A percentile compares a stretch with the other conserved stretches of the same genome.
phyloP scores from a whole-genome alignment of 2,797 vertebrate species.

The Sphaeramia orbicularis region DNA sequence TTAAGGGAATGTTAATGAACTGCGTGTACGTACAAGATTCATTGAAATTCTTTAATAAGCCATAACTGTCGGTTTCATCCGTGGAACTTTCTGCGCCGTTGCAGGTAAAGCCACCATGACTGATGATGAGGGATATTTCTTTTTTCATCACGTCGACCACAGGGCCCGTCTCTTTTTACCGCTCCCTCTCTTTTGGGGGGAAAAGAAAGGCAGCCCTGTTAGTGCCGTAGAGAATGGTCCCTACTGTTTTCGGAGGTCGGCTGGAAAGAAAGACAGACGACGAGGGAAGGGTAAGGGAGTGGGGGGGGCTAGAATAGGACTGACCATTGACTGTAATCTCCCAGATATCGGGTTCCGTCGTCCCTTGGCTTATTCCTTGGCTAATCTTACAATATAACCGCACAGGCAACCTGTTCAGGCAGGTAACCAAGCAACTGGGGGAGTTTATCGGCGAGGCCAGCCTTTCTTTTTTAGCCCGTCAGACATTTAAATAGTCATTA shows the following conservation, averaged over 20 bases:
- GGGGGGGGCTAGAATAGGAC: slow-evolving; percentile 36
- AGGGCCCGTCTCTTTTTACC: slow-evolving; percentile 41
- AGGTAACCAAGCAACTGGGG: slow-evolving; percentile 85
- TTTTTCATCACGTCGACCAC: slow-evolving; percentile 12
- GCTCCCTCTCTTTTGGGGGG: slow-evolving; percentile 61
- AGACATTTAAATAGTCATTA: slow-evolving; percentile 82
- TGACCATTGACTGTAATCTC: slow-evolving; percentile 69
- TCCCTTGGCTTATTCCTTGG: slow-evolving; percentile 51
- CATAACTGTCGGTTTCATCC: neutral
- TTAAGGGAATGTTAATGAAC: no score
- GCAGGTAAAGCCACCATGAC: no score
- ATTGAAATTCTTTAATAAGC: no score
- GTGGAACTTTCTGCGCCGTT: neutral
- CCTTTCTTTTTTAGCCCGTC: slow-evolving; percentile 59
- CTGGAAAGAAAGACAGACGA: slow-evolving; percentile 41
- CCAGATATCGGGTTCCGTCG: slow-evolving; percentile 73
- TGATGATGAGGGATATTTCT: slow-evolving; percentile 10
- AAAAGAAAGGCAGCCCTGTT: slow-evolving; percentile 84
- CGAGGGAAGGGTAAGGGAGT: neutral
- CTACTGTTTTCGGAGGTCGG: slow-evolving; percentile 77
- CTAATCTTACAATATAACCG: slow-evolving; percentile 68
- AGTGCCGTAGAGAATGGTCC: slow-evolving; percentile 77
- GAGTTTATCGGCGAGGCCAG: slow-evolving; percentile 63
- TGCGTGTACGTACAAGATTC: no score
- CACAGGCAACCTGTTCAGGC: slow-evolving; percentile 58